A percentile compares a stretch with the other conserved stretches of the same genome.
These are phyloP conservation scores for Hanleya hanleyi DNA, from an alignment of 2,888 invertebrate genomes.

Conservation along the genomic window DNA sequence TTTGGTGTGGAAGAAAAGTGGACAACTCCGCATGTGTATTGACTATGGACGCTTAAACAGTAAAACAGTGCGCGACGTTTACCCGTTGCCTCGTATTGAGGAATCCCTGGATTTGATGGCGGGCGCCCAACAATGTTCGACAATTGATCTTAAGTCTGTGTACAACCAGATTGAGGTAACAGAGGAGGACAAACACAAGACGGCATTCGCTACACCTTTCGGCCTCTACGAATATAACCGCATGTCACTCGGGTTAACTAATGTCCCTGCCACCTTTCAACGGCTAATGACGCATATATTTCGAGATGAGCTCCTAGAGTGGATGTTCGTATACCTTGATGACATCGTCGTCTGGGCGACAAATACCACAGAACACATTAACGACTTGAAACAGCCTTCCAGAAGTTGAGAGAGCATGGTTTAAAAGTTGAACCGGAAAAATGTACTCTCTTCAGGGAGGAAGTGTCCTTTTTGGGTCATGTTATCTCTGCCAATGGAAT, in stretches of 20 bases:
- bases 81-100: slow-evolving; percentile 8
- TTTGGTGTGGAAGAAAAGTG: not conserved
- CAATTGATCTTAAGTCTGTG: too few species aligned
- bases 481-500: not conserved
- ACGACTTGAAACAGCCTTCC: not conserved
- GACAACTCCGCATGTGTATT: not conserved
- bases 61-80: slow-evolving; percentile 5
- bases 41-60: not conserved
- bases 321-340: not conserved
- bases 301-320: not conserved
- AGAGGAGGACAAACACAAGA: too few species aligned
- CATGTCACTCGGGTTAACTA: slow-evolving; percentile 30
- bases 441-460: not conserved
- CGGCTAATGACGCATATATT: slow-evolving; percentile 18
- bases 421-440: not conserved
- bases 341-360: not conserved
- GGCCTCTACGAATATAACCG: slow-evolving; percentile 34
- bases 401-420: not conserved
- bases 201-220: too few species aligned
- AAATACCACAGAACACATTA: not conserved
- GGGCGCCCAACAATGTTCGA: slow-evolving; percentile 21
- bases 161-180: too few species aligned
- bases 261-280: slow-evolving; percentile 34
- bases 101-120: slow-evolving; percentile 25
- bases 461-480: not conserved